Conservation (phyloP, 2,113 vertebrate species). For the Engystomops pustulosus region DNA sequence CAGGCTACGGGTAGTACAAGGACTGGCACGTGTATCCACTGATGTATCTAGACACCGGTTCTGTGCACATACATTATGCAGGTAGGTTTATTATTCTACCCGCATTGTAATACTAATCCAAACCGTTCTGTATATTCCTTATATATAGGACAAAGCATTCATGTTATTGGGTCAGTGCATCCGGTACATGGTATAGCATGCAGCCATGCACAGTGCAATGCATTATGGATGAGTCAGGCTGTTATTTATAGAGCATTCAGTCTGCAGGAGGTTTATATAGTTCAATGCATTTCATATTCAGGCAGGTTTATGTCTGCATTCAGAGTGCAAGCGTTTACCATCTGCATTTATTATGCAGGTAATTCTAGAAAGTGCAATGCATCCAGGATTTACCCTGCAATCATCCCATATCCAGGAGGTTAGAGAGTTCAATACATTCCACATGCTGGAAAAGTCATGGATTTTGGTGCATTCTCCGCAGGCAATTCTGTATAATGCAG, state of each 20-base stretch:
- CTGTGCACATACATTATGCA: not conserved
- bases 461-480: not conserved
- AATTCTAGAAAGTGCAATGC: not conserved
- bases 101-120: not conserved
- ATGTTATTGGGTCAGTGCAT: too few species aligned
- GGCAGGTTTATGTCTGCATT: not conserved
- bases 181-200: too few species aligned
- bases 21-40: too few species aligned
- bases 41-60: too few species aligned
- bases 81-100: not conserved
- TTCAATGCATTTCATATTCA: not conserved
- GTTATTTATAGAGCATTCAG: not conserved
- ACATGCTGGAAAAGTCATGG: not conserved
- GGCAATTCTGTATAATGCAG: too few species aligned
- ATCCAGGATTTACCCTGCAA: too few species aligned
- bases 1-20: too few species aligned
- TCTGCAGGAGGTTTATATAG: not conserved
- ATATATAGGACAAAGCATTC: too few species aligned
- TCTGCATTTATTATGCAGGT: conserved; percentile 5
- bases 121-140: too few species aligned
- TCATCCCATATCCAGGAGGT: too few species aligned
- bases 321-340: not conserved
- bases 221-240: not conserved
- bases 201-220: too few species aligned
- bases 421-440: not conserved